phyloP scores from a whole-genome alignment of 2,888 invertebrate species.

The Corythucha ciliata region DNA sequence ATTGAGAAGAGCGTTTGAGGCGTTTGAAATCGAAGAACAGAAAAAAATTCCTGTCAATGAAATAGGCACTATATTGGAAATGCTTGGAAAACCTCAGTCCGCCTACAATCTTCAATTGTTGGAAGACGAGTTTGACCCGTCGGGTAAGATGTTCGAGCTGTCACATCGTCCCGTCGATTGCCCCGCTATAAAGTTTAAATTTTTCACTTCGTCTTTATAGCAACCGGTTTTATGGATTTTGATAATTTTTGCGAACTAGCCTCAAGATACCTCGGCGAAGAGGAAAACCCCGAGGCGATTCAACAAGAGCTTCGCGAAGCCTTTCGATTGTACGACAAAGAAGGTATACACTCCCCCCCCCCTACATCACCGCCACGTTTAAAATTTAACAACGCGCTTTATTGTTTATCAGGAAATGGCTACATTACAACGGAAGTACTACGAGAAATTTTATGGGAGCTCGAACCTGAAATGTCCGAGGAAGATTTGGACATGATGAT shows the following conservation, averaged over 20 bases:
- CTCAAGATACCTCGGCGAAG: slow-evolving; percentile 47
- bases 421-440: slow-evolving; percentile 45
- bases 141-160: slow-evolving; percentile 20
- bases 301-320: slow-evolving; percentile 53
- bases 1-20: slow-evolving; percentile 79
- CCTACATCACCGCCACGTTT: too few species aligned
- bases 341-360: slow-evolving; percentile 41
- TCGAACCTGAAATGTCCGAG: slow-evolving; percentile 49
- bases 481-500: slow-evolving; percentile 51
- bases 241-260: slow-evolving; percentile 49
- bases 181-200: background rate
- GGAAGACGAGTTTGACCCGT: slow-evolving; percentile 67
- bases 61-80: slow-evolving; percentile 75
- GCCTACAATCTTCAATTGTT: slow-evolving; percentile 65
- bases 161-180: too few species aligned
- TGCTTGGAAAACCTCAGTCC: slow-evolving; percentile 76
- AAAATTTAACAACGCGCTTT: too few species aligned
- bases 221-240: slow-evolving; percentile 49
- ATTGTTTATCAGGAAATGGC: slow-evolving; percentile 42
- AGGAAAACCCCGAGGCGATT: slow-evolving; percentile 48
- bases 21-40: slow-evolving; percentile 73
- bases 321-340: slow-evolving; percentile 53
- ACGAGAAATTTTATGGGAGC: slow-evolving; percentile 47
- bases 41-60: slow-evolving; percentile 74
- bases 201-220: slow-evolving; percentile 37